Percentiles rank a stretch among this genome's conserved stretches.
Evolutionary conservation across 1,140 invertebrate species (phyloP).

Genomic region (Hyposmocoma kahamanoa): DNA sequence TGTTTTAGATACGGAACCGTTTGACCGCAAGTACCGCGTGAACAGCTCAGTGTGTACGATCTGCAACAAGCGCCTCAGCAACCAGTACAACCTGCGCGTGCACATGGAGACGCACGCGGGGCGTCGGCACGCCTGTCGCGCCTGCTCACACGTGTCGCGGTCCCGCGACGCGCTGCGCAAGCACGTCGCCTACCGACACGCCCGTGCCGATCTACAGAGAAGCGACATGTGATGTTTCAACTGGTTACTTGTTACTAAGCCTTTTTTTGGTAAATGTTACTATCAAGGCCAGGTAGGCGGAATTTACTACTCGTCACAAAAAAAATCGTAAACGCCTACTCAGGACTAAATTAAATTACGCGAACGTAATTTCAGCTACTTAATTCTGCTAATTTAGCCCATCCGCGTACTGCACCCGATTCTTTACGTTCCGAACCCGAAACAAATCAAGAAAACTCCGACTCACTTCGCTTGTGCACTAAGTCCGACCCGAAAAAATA

Average conservation of each 20-base stretch:
- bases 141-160: conserved; percentile 88
- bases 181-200: conserved; percentile 91
- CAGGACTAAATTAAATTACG: too few relatives aligned
- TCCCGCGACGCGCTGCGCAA: conserved; percentile 90
- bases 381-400: too few relatives aligned
- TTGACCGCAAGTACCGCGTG: conserved; percentile 41
- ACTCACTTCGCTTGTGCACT: too few relatives aligned
- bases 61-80: conserved; percentile 90
- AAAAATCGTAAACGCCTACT: too few relatives aligned
- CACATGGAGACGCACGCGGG: conserved; percentile 93
- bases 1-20: conserved; percentile 33
- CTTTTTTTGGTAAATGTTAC: not conserved
- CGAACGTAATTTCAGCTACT: too few relatives aligned
- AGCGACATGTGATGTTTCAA: not conserved
- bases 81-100: conserved; percentile 91
- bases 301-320: too few relatives aligned
- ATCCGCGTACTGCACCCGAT: too few relatives aligned
- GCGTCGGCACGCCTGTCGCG: conserved; percentile 84
- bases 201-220: conserved; percentile 4
- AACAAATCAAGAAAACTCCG: too few relatives aligned
- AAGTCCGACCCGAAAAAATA: too few relatives aligned
- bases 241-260: not conserved
- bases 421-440: too few relatives aligned
- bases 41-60: conserved; percentile 80
- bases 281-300: too few relatives aligned